Percentiles rank a stretch among this genome's conserved stretches.
Conservation (phyloP, 2,888 invertebrate species). For the Melitaea athalia region DNA sequence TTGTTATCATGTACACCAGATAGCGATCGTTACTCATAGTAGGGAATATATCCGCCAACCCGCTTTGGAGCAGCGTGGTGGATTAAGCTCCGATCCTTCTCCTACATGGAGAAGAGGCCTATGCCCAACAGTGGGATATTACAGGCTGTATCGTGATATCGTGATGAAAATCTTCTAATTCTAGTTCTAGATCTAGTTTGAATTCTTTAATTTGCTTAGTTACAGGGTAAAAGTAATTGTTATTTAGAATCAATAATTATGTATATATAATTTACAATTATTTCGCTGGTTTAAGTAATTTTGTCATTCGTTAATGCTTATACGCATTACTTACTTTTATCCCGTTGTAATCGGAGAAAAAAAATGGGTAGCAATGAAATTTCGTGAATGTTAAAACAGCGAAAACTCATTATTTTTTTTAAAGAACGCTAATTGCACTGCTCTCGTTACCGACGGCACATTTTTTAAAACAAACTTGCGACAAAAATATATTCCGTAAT, state of each 20-base stretch:
- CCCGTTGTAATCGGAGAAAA: constrained; percentile 28
- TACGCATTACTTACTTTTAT: constrained; percentile 14
- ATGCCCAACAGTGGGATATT: too few species aligned
- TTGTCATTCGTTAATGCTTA: constrained; percentile 14
- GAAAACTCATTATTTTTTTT: constrained; percentile 39
- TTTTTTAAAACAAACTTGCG: constrained; percentile 37
- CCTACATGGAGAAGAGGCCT: too few species aligned
- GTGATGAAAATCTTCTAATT: too few species aligned
- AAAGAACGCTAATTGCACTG: constrained; percentile 44
- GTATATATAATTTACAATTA: neutral
- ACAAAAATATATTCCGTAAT: constrained; percentile 37
- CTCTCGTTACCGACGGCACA: constrained; percentile 43
- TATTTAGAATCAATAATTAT: neutral
- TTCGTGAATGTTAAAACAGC: constrained; percentile 37
- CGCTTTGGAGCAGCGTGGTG: too few species aligned
- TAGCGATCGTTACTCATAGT: too few species aligned
- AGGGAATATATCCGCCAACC: too few species aligned
- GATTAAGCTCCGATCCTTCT: too few species aligned
- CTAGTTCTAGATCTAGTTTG: too few species aligned
- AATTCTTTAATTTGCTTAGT: too few species aligned
- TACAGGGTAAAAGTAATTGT: too few species aligned
- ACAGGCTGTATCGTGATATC: too few species aligned
- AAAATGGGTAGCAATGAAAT: constrained; percentile 37
- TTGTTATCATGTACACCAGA: too few species aligned
- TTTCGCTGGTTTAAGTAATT: constrained; percentile 5